Base-by-base conservation (phyloP, 2,888 invertebrate species). In the Melanostoma scalare region DNA sequence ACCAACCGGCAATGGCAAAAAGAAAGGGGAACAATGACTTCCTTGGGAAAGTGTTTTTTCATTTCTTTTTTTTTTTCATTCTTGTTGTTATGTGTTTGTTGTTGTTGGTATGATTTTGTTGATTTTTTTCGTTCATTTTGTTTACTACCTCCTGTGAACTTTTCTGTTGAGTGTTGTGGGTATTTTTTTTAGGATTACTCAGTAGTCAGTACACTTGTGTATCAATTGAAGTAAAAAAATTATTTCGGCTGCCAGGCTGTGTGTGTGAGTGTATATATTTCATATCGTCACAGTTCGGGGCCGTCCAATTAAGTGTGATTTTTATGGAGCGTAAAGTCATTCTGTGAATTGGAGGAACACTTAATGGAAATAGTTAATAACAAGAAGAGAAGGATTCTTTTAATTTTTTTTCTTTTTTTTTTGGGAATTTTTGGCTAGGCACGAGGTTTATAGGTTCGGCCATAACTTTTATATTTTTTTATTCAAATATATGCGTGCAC, bases 291-390 rank as follows among this genome's bases (percentile, higher is more conserved):
- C 76, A 81, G 76, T 55, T 81, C 71, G 67, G 46, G 55, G 61
- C 48, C 67, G 68, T 76, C 72, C 72, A 76, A 72, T 81, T 76
- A 76, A 72, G 76, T 76, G 81, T 72, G 81, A 81, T 81, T 81
- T 81, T 81, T 81, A 81, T 81, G 81, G 48, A 76, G 81, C 81
- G 81, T 71, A 72, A 81, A 81, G 76, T 72, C 60, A 68, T 76
- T 76, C 48, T 40, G 40, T 71, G 75, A 69, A 69, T 61, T 40
- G 50, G 10, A 48, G 52, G 53, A 58, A 53, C 71, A 65, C 48
- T 71, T 65, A 80, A 75, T 63, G 58, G 69, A 75, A 75, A 71
- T 71, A 71, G 63, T 69, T 60, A 65, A 72, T 72, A 79, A 68
- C 46, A 53, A 35, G 40, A 31, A 31, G 33, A 35, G 40, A 31